These are phyloP conservation scores for Trichomycterus rosablanca DNA, from an alignment of 2,113 vertebrate genomes.

Conservation along the genomic window DNA sequence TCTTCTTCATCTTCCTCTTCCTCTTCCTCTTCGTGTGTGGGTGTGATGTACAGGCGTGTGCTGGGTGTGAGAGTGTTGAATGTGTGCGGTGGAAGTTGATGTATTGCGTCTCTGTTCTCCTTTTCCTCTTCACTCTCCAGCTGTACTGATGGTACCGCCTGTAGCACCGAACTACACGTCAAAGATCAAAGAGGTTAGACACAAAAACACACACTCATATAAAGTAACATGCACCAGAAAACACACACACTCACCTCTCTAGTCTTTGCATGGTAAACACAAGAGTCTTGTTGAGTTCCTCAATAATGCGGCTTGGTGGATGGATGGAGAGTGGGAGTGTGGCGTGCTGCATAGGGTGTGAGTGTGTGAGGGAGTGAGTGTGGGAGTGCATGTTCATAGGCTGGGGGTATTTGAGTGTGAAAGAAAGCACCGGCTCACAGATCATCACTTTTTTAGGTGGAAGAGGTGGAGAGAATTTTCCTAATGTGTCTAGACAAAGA, in stretches of 20 bases:
- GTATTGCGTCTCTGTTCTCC: conserved; percentile 74
- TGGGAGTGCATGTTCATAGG: conserved; percentile 61
- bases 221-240: neutral
- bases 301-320: conserved; percentile 86
- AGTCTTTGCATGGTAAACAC: conserved; percentile 97
- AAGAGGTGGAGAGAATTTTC: conserved; percentile 92
- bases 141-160: conserved; percentile 84
- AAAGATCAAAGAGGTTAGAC: conserved; percentile 3
- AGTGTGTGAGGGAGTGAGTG: conserved; percentile 77
- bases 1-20: conserved; percentile 73
- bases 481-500: conserved; percentile 72
- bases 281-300: conserved; percentile 93
- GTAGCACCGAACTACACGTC: conserved; percentile 79
- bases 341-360: conserved; percentile 82
- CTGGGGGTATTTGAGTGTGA: conserved; percentile 82
- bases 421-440: conserved; percentile 79
- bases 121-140: conserved; percentile 91
- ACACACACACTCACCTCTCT: conserved; percentile 78
- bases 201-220: neutral
- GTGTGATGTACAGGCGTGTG: conserved; percentile 79
- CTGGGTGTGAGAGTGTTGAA: conserved; percentile 69
- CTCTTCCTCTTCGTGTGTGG: conserved; percentile 69
- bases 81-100: conserved; percentile 71
- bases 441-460: conserved; percentile 99
- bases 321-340: conserved; percentile 76